Base-by-base conservation (phyloP, 2,888 invertebrate genomes). In the Synanthedon andrenaeformis region DNA sequence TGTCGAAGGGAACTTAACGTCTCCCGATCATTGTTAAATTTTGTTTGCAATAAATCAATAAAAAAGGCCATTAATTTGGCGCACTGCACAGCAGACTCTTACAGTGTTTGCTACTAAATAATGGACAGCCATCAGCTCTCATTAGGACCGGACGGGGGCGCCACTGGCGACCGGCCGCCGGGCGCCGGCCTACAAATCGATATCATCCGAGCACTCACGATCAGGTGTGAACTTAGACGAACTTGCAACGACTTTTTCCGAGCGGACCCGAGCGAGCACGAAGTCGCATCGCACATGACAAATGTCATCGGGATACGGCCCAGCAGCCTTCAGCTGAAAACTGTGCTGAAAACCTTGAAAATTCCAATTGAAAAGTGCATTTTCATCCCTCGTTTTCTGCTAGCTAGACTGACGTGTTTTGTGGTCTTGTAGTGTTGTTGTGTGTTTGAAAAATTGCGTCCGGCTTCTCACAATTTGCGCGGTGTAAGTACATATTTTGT, bases 61-160 rank as follows among this genome's bases (percentile, higher is more conserved):
- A 79, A 80, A 35, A 79, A 73, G 69, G 71, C 79, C 80, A 83
- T 84, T 82, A 82, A 85, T 85, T 81, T 82, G 70, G 76, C 78
- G 74, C 68, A 75, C 75, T 72, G 68, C 72, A 70, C 73, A 65
- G 74, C 35, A 35, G 35, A 35, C 35, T 77, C 77, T 79, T 41
- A 53, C 79, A 76, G 35, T 8, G 10, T 35, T 3, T 72, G 78
- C 76, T 79, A 80, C 78, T 83, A 80, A 83, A 85, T 86, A 83
- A 86, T 85, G 82, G 80, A 83, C 80, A 72, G 70, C 78, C 75
- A 83, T 84, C 81, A 80, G 79, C 66, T 82, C 74, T 83, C 79
- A 82, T 84, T 83, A 83, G 72, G 71, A 69, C 70, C 74, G 67
- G 67, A 67, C 69, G 81, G 78, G 81, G 83, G 81, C 82, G 82